Evolutionary conservation across 2,888 invertebrate genomes (phyloP), one percentile per base, ranked within the genome.

Genomic region (Zaprionus obscuricornis): DNA sequence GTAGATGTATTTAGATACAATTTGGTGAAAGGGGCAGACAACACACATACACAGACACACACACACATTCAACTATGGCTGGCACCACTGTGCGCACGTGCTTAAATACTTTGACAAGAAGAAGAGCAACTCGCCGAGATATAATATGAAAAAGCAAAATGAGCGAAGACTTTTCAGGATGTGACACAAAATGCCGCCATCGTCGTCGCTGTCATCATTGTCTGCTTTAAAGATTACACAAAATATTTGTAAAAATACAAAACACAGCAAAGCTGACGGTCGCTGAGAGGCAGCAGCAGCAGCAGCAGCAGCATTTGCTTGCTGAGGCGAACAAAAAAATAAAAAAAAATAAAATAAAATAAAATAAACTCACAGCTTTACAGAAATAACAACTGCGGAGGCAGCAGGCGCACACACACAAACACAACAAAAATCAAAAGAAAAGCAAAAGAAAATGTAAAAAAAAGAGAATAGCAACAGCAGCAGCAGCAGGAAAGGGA

Each of bases 171-270:
- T 72, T 60, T 81, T 76, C 79, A 83, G 83, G 85, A 83, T 83
- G 85, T 85, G 81, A 82, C 85, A 85, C 81, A 83, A 81, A 83
- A 84, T 84, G 83, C 85, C 84, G 84, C 81, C 83, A 81, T 83
- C 83, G 83, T 81, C 83, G 77, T 71, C 71, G 81, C 85, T 85
- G 82, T 85, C 82, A 83, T 83, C 82, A 76, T 87, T 79, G 86
- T 87, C 84, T 86, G 85, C 74, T 83, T 86, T 83, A 84, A 85
- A 85, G 86, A 86, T 87, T 87, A 87, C 76, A 84, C 84, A 72
- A 81, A 85, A 82, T 75, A 75, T 81, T 86, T 76, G 73, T 84
- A 74, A 69, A 77, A 85, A 74, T 76, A 81, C 72, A 84, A 85
- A 81, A 70, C 74, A 82, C 75, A 76, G 66, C 62, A 74, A 65